Base-by-base conservation (phyloP, 2,888 invertebrate genomes). In the Enchytraeus crypticus region DNA sequence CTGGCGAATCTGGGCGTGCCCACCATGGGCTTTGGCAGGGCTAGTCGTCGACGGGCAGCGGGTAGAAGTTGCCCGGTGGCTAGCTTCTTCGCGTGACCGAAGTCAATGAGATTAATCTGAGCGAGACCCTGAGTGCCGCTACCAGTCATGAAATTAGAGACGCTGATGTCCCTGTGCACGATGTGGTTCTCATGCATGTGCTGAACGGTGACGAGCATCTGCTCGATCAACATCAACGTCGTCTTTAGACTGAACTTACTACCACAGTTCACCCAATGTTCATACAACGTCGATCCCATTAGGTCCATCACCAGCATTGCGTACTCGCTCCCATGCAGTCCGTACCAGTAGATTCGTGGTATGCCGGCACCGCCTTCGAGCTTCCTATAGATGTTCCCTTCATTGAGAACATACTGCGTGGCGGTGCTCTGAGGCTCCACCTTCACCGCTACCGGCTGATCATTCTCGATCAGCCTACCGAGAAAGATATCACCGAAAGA, bases 181-280 rank as follows among this genome's bases (percentile, higher is more conserved):
- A 95, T 95, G 77, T 90, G 91, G 83, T 93, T 93, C 83, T 89
- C 88, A 82, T 96, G 96, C 74, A 95, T 88, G 81, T 86, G 93
- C 83, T 95, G 93, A 1, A 67, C 30, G 38, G 49, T 57, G 26
- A 32, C 32, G 5, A 67, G 47, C 59, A 64, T 64, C 51, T 66
- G 60, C 27, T 66, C 64, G 1, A 58, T 34, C 43, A 67, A 47
- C 53, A 53, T 57, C n/a, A 67, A 45, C 11, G 60, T 51, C 5
- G 66, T 64, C 53, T 62, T 61, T 45, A 64, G 51, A 1, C 64
- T 57, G 51, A 67, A 60, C 38, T 58, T 32, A 27, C 53, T 38
- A 26, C 51, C 51, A 32, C 66, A 64, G 1, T 33, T 34, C 21
- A 51, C 54, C 51, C 62, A 64, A 18, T 51, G 46, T 5, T 64